Percentiles rank a stretch among this genome's conserved stretches.
phyloP scores from a whole-genome alignment of 2,888 invertebrate species.

The Zeuzera pyrina region DNA sequence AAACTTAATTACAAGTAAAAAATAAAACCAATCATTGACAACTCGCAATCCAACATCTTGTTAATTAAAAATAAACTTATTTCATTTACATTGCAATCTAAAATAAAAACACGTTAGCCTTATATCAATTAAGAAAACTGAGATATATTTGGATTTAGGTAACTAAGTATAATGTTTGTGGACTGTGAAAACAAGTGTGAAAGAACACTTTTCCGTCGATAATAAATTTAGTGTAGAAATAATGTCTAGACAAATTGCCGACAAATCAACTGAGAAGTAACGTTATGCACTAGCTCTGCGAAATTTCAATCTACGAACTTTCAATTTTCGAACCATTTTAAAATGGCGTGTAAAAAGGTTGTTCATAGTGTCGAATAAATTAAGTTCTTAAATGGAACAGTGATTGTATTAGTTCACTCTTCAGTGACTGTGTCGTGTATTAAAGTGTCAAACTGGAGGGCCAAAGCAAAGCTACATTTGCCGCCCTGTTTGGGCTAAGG shows the following conservation, averaged over 20 bases:
- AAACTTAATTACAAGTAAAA: no score
- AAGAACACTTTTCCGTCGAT: no score
- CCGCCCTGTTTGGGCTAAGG: constrained; percentile 77
- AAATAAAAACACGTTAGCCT: no score
- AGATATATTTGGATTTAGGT: no score
- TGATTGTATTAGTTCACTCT: constrained; percentile 16
- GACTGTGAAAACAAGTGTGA: no score
- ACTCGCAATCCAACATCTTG: no score
- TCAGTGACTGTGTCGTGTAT: constrained; percentile 33
- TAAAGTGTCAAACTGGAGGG: constrained; percentile 74
- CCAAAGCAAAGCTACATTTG: constrained; percentile 76
- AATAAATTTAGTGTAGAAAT: no score
- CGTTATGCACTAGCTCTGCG: constrained; percentile 2
- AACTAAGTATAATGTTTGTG: no score
- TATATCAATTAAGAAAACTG: no score
- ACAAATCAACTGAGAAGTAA: constrained; percentile 12
- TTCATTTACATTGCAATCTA: no score
- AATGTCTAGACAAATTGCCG: constrained; percentile 10
- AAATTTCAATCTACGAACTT: not conserved
- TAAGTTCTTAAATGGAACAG: not conserved
- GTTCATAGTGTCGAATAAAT: constrained; percentile 20
- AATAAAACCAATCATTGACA: no score
- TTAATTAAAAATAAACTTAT: no score
- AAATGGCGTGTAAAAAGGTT: constrained; percentile 20
- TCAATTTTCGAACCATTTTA: not conserved